Conservation (phyloP, 1,140 invertebrate genomes). For the Popillia japonica region DNA sequence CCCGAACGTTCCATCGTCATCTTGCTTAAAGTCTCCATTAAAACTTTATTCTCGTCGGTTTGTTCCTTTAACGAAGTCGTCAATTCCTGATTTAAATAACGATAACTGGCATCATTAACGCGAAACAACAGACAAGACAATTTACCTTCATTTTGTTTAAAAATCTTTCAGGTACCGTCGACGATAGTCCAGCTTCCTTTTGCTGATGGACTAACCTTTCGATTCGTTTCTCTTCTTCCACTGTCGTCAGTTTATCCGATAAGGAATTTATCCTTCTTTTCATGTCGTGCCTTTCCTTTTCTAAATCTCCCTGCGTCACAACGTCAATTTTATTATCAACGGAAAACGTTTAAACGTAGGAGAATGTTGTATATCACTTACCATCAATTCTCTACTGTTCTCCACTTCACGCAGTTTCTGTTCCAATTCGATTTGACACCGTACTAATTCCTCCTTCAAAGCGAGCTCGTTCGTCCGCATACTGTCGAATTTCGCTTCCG, state of each 20-base stretch:
- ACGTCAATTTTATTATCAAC: no score
- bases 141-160: conserved; percentile 63
- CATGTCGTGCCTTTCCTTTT: conserved; percentile 53
- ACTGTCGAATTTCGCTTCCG: conserved; percentile 60
- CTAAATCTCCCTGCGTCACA: conserved; percentile 48
- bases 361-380: no score
- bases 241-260: conserved; percentile 46
- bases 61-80: conserved; percentile 64
- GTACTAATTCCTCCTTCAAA: conserved; percentile 55
- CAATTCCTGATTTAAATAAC: conserved; percentile 59
- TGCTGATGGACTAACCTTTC: conserved; percentile 49
- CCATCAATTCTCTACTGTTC: conserved; percentile 57
- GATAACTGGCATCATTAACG: neutral
- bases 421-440: conserved; percentile 63
- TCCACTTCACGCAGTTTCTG: conserved; percentile 60
- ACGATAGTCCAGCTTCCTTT: conserved; percentile 36
- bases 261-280: conserved; percentile 49
- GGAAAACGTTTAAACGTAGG: no score
- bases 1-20: conserved; percentile 61
- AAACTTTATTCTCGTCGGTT: conserved; percentile 65
- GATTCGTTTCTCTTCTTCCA: conserved; percentile 45
- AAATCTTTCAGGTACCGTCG: conserved; percentile 60
- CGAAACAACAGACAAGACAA: neutral
- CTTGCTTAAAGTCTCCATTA: conserved; percentile 62
- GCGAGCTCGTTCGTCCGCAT: conserved; percentile 55